phyloP scores from a whole-genome alignment of 2,888 invertebrate species.

The Catocala fraxini region DNA sequence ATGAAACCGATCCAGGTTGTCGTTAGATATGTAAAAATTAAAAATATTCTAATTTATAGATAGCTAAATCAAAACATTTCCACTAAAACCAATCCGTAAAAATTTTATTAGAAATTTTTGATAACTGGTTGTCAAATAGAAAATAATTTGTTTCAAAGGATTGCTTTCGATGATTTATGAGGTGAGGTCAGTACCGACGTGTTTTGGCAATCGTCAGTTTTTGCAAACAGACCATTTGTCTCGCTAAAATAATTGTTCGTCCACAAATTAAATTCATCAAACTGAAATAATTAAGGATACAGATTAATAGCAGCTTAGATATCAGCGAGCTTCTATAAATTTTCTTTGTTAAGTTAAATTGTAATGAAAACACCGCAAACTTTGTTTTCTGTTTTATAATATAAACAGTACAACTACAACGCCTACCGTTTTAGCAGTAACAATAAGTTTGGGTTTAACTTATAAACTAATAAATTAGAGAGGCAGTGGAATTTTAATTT shows the following conservation, averaged over 20 bases:
- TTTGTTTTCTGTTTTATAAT: slow-evolving; percentile 19
- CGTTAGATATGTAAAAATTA: too few relatives aligned
- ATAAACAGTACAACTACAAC: slow-evolving; percentile 7
- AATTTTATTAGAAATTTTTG: not conserved
- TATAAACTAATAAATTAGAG: slow-evolving; percentile 7
- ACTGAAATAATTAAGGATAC: slow-evolving; percentile 51
- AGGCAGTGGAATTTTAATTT: slow-evolving; percentile 3
- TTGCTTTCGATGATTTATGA: slow-evolving; percentile 31
- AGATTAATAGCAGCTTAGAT: slow-evolving; percentile 52
- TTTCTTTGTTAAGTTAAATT: slow-evolving; percentile 44
- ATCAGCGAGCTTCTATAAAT: slow-evolving; percentile 35
- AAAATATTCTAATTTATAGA: too few relatives aligned
- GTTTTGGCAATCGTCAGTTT: slow-evolving; percentile 41
- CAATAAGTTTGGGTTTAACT: slow-evolving; percentile 3
- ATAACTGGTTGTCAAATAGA: slow-evolving; percentile 7
- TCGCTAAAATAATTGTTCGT: slow-evolving; percentile 46
- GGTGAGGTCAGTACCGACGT: slow-evolving; percentile 23
- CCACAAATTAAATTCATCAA: slow-evolving; percentile 55
- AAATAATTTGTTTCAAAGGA: slow-evolving; percentile 9
- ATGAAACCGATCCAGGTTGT: too few relatives aligned
- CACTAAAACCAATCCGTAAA: not conserved
- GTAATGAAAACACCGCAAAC: slow-evolving; percentile 29
- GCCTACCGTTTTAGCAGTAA: slow-evolving; percentile 1
- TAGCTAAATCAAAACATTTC: too few relatives aligned
- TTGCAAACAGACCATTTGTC: slow-evolving; percentile 57